phyloP scores from a whole-genome alignment of 2,888 invertebrate genomes.

The Hypercompe scribonia region DNA sequence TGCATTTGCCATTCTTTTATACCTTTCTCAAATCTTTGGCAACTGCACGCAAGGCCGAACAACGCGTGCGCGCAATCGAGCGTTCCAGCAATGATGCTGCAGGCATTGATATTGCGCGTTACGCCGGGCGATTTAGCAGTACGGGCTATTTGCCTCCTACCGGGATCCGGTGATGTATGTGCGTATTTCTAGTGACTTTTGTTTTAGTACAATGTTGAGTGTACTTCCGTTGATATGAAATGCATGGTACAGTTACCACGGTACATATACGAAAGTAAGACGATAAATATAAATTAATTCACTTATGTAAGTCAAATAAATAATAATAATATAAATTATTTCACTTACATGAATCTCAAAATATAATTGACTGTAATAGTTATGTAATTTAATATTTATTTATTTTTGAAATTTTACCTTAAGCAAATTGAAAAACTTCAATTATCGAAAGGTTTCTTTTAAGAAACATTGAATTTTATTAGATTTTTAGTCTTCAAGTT shows the following conservation, averaged over 20 bases:
- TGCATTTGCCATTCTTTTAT: slow-evolving; percentile 10
- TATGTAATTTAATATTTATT: too few relatives aligned
- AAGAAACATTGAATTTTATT: too few relatives aligned
- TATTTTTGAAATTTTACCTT: too few relatives aligned
- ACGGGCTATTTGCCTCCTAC: slow-evolving; percentile 82
- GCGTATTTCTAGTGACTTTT: slow-evolving; percentile 61
- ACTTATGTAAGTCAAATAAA: slow-evolving; percentile 13
- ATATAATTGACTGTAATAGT: background rate
- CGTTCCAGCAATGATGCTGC: slow-evolving; percentile 74
- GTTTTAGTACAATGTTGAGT: slow-evolving; percentile 59
- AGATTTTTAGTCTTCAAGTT: too few relatives aligned
- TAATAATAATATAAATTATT: slow-evolving; percentile 51
- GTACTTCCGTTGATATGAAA: slow-evolving; percentile 53
- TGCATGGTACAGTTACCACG: slow-evolving; percentile 51
- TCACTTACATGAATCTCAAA: slow-evolving; percentile 14
- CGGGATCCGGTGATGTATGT: slow-evolving; percentile 61
- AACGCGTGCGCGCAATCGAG: slow-evolving; percentile 73
- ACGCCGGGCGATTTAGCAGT: slow-evolving; percentile 82
- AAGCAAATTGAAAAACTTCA: too few relatives aligned
- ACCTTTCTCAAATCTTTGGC: slow-evolving; percentile 52
- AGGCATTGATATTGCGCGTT: slow-evolving; percentile 78
- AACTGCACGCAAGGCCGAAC: slow-evolving; percentile 48
- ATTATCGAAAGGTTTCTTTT: too few relatives aligned
- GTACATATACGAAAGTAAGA: slow-evolving; percentile 50
- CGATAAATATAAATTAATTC: slow-evolving; percentile 46